phyloP scores from a whole-genome alignment of 2,888 invertebrate genomes.

The Clitarchus hookeri region DNA sequence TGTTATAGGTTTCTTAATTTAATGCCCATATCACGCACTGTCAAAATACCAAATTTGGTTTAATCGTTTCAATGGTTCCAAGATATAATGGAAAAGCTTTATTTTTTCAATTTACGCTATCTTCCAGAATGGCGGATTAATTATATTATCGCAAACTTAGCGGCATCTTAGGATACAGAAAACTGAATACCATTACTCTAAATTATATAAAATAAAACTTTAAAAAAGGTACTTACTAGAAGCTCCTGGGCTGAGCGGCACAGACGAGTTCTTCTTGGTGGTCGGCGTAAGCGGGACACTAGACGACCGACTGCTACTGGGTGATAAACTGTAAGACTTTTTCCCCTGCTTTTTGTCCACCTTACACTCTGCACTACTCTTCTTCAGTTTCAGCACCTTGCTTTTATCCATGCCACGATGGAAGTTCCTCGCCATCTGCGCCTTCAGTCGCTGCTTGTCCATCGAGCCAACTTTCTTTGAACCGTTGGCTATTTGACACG shows the following conservation, averaged over 20 bases:
- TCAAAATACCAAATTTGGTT: too few relatives aligned
- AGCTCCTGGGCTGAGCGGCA: slow-evolving; percentile 40
- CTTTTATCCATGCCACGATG: slow-evolving; percentile 36
- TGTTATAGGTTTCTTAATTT: too few relatives aligned
- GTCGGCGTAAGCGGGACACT: slow-evolving; percentile 19
- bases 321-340: slow-evolving; percentile 30
- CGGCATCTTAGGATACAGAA: background rate
- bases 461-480: slow-evolving; percentile 36
- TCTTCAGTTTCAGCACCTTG: slow-evolving; percentile 28
- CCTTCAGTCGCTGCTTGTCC: slow-evolving; percentile 41
- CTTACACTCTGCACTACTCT: background rate
- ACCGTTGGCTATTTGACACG: background rate
- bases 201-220: background rate
- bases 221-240: slow-evolving; percentile 39
- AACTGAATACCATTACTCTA: background rate
- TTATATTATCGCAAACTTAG: too few relatives aligned
- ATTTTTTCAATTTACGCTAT: too few relatives aligned
- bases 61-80: too few relatives aligned
- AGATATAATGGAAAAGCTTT: too few relatives aligned
- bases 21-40: too few relatives aligned
- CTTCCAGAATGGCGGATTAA: too few relatives aligned
- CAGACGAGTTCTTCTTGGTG: slow-evolving; percentile 32
- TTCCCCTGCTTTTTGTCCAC: slow-evolving; percentile 26
- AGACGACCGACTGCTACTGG: slow-evolving; percentile 26
- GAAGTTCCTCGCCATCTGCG: slow-evolving; percentile 42